Base-by-base conservation (phyloP, 2,113 vertebrate genomes). In the Chaetodon trifascialis region DNA sequence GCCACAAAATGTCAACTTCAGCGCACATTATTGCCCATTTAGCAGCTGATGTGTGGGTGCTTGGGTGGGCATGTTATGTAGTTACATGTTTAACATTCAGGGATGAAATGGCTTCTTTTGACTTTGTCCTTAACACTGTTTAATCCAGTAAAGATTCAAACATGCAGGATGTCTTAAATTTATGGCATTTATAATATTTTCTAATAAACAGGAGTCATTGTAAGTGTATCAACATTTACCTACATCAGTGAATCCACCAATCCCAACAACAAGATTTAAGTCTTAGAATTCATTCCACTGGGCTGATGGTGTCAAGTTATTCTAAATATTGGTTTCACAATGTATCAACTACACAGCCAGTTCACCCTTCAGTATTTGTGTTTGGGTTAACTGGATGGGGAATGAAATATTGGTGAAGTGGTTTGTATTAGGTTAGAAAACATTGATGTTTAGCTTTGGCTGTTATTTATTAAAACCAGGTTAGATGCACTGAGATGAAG, bases 251-350 rank as follows among this genome's bases (percentile, higher is more conserved):
- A 30, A 59, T 30, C 9, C 23, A 10, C 73, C 15, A 21, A 46
- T 62, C 58, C 30, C 56, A 11, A 11, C n/a, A 73, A 34, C 54
- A 77, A 54, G 30, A 44, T 36, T 36, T 83, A n/a, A 19, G 52
- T 56, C 69, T 46, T 30, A 47, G 38, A 49, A 49, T 25, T 77
- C 55, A 46, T 80, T 67, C 59, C 58, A 11, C 44, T 55, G 23
- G n/a, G 73, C 25, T 46, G 1, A 67, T 38, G 55, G 42, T 70
- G 62, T 76, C 34, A 56, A 49, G 23, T 65, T 80, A 75, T 60
- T 86, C 51, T 67, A 84, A 86, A 88, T 80, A 73, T 69, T 82
- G 56, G 63, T 73, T 67, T 80, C 46, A 21, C 42, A 38, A 65
- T 67, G 59, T 76, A 82, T 79, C 42, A 65, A 7, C 74, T 60